Percentiles rank a stretch among this genome's conserved stretches.
These are phyloP conservation scores for Cyrtodaria siliqua DNA, from an alignment of 2,888 invertebrate species.

Conservation along the genomic window DNA sequence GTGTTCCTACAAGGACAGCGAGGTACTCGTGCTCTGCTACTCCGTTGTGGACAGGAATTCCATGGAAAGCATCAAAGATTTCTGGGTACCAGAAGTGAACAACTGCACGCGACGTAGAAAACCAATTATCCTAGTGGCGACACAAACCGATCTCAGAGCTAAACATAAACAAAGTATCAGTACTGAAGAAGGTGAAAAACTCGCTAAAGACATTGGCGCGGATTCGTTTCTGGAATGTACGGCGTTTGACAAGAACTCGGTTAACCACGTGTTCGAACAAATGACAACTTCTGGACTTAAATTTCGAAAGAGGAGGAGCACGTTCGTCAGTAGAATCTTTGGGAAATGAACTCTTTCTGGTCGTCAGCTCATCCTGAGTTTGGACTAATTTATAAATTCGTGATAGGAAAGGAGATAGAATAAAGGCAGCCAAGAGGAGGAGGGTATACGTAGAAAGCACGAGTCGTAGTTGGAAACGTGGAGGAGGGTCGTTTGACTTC, in stretches of 20 bases:
- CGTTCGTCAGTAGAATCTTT: slow-evolving; percentile 64
- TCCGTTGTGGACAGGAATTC: slow-evolving; percentile 75
- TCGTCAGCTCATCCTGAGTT: slow-evolving; percentile 1
- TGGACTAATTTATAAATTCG: not conserved
- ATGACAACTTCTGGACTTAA: slow-evolving; percentile 72
- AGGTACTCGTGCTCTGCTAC: slow-evolving; percentile 75
- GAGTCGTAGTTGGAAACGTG: not conserved
- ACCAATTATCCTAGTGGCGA: slow-evolving; percentile 76
- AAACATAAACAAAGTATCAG: slow-evolving; percentile 40
- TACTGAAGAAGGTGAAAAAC: slow-evolving; percentile 68
- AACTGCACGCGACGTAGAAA: slow-evolving; percentile 65
- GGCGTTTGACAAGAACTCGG: slow-evolving; percentile 67
- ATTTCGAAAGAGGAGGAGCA: slow-evolving; percentile 67
- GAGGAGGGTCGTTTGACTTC: slow-evolving; percentile 16
- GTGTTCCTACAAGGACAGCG: slow-evolving; percentile 73
- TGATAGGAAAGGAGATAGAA: not conserved
- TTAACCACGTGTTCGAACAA: slow-evolving; percentile 73
- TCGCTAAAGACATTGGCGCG: slow-evolving; percentile 75
- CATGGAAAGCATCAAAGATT: slow-evolving; percentile 71
- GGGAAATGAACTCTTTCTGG: slow-evolving; percentile 54
- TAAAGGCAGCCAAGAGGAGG: no score
- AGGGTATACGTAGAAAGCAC: no score
- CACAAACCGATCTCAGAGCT: slow-evolving; percentile 72
- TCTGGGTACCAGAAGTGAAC: slow-evolving; percentile 77
- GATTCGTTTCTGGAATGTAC: slow-evolving; percentile 76